Base-by-base conservation (phyloP, 2,888 invertebrate genomes). In the Chelonus formosanus region DNA sequence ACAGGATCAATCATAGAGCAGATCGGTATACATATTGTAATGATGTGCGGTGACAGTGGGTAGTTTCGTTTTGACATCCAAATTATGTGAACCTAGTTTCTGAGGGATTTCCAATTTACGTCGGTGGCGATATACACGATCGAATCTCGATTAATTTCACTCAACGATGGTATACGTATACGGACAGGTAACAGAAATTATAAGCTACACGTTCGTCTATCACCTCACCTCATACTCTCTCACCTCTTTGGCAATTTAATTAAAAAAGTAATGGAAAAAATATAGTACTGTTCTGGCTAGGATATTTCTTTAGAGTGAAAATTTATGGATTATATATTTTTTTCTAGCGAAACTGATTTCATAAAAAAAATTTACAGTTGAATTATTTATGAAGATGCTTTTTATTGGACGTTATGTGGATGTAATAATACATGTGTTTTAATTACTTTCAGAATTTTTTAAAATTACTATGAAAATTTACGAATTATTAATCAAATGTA, bases 21-120 rank as follows among this genome's bases (percentile, higher is more conserved):
- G 48, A 57, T 65, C 43, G 54, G 35, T 59, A 59, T 65, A 58
- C 59, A 65, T 60, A 59, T n/a, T 54, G 54, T 52, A 35, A 53
- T 61, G 45, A 44, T 50, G 52, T 36, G 60, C 50, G 54, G 36
- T 58, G 48, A 57, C 50, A 20, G 52, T 57, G 63, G 68, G 70
- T 67, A 70, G 76, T 76, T 78, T 79, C 78, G 76, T 79, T 80
- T 79, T 76, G 73, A 73, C 73, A 73, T 80, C 65, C 76, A 75
- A 79, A 79, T 80, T 80, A 80, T 80, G 80, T 76, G 78, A 76
- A 78, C 75, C 77, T 76, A 79, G 79, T 79, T 79, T 75, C 76
- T 76, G 77, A 78, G 77, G 79, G 76, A 78, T 78, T 78, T 78
- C 77, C 80, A 80, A 80, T 80, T 80, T 80, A 74, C 78, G 73